A percentile compares a stretch with the other conserved stretches of the same genome.
These are phyloP conservation scores for Rhizomys pruinosus DNA, from an alignment of 2,113 vertebrate species.

Conservation along the genomic window DNA sequence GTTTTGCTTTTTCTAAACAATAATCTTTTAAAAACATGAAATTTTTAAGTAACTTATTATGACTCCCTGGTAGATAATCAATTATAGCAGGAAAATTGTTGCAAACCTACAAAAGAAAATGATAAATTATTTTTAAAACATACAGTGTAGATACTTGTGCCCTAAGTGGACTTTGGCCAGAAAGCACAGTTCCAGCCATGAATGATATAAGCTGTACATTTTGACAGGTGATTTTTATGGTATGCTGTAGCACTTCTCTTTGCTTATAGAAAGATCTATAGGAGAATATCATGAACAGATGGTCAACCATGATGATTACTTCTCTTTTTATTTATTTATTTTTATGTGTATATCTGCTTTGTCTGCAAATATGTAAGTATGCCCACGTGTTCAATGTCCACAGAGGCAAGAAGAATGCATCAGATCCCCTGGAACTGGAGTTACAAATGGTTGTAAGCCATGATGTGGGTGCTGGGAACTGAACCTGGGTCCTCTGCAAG, in stretches of 20 bases:
- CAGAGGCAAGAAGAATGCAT: too few species aligned
- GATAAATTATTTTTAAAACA: not conserved
- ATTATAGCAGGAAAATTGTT: conserved; percentile 88
- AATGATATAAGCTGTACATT: not conserved
- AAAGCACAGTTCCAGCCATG: not conserved
- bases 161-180: rapidly evolving
- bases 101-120: conserved; percentile 80
- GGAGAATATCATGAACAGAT: not conserved
- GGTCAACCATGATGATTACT: not conserved
- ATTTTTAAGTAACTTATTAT: conserved; percentile 70
- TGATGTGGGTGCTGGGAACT: too few species aligned
- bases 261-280: not conserved
- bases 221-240: not conserved
- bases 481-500: too few species aligned
- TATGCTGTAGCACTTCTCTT: not conserved
- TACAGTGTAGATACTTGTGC: rapidly evolving
- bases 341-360: too few species aligned
- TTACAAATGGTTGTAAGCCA: too few species aligned
- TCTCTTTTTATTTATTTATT: too few species aligned
- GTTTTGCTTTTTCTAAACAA: conserved; percentile 76
- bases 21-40: conserved; percentile 73
- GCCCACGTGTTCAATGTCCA: too few species aligned
- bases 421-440: too few species aligned
- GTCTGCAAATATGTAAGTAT: too few species aligned
- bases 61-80: conserved; percentile 85